Base-by-base conservation (phyloP, 2,888 invertebrate genomes). In the Mythimna impura region DNA sequence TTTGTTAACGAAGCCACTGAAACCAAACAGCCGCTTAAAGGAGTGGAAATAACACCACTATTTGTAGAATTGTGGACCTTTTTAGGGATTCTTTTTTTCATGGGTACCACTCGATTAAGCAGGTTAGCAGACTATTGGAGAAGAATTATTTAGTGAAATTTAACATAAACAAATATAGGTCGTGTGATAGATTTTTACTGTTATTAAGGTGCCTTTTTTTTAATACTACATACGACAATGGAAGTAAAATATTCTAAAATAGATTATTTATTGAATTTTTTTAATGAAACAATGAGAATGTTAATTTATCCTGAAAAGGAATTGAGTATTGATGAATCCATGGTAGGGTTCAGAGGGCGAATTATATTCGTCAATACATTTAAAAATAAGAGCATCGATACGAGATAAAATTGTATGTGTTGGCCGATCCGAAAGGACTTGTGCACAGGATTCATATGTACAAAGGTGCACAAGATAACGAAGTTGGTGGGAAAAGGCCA, bases 111-210 rank as follows among this genome's bases (percentile, higher is more conserved):
- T 66, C 60, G 50, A 50, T 30, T 60, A 17, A 58, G 14, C 30
- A 66, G n/a, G 40, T n/a, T 71, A 58, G 36, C 66, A 0, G 47
- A 60, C 2, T 76, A 66, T 0, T 72, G 68, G 68, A 10, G 14
- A 54, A 67, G 57, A 34, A n/a, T 36, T 25, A 6, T 14, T 50
- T 60, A 0, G 36, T 68, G 0, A 58, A 61, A 60, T 58, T 66
- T 20, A 36, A 69, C 14, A 10, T 76, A 0, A 52, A 34, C 14
- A 60, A 76, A 43, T 69, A 66, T 36, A 76, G 73, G 73, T 60
- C 54, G 3, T 54, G 73, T 36, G 72, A 76, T 36, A 64, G 69
- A 55, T 73, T 76, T 61, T 12, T 66, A 0, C 20, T 76, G 52
- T 63, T 73, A 7, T 50, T 76, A 62, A 64, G 76, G 50, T 70